phyloP scores from a whole-genome alignment of 2,888 invertebrate species.

The Escarpia spicata region DNA sequence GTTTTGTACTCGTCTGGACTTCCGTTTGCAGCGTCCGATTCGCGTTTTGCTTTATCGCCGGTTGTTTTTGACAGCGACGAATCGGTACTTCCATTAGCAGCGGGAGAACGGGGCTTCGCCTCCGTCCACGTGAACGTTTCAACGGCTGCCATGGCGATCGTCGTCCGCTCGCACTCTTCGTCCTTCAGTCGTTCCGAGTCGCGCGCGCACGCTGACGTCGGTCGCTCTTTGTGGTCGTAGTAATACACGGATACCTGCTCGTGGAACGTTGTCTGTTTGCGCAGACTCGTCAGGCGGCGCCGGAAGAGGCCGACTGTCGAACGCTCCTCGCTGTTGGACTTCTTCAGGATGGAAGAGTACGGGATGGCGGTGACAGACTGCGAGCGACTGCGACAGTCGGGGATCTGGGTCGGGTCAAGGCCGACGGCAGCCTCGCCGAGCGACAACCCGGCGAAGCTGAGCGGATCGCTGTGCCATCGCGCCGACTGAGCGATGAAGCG shows the following conservation, averaged over 20 bases:
- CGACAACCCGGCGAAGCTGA: neutral
- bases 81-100: neutral
- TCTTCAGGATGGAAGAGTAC: slow-evolving; percentile 1
- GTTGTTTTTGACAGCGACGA: neutral
- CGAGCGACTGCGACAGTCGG: neutral
- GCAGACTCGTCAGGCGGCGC: neutral
- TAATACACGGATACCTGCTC: slow-evolving; percentile 20
- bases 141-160: neutral
- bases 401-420: neutral
- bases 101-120: neutral
- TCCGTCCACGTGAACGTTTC: neutral
- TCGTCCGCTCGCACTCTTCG: slow-evolving; percentile 18
- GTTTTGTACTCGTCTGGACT: neutral
- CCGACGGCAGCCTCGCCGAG: neutral
- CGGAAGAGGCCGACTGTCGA: neutral
- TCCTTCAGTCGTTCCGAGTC: slow-evolving; percentile 17
- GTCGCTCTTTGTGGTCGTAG: slow-evolving; percentile 19
- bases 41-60: neutral
- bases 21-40: neutral
- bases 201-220: slow-evolving; percentile 14
- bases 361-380: neutral
- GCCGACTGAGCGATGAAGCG: slow-evolving; percentile 3
- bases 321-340: neutral
- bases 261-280: slow-evolving; percentile 17
- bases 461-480: neutral